Evolutionary conservation across 1,140 invertebrate species (phyloP).

Genomic region (Sycobia sp.): DNA sequence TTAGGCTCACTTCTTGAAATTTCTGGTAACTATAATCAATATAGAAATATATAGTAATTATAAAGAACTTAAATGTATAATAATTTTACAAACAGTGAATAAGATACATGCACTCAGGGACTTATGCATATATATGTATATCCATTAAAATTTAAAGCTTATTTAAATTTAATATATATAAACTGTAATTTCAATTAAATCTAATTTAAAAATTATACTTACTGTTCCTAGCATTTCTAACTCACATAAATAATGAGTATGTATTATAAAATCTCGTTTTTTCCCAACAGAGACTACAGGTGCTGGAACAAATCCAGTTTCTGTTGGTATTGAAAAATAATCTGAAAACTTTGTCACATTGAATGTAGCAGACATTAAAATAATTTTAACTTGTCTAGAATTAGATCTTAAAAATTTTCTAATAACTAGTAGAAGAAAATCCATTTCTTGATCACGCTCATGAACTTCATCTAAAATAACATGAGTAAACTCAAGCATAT

Average conservation of each 20-base stretch:
- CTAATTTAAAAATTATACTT: conserved; percentile 41
- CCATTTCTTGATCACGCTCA: conserved; percentile 92
- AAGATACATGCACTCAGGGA: background rate
- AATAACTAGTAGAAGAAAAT: conserved; percentile 87
- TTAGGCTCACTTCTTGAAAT: conserved; percentile 61
- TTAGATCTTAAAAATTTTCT: conserved; percentile 79
- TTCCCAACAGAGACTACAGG: conserved; percentile 66
- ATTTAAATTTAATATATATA: background rate
- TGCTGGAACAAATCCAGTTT: conserved; percentile 56
- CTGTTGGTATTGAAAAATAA: conserved; percentile 73
- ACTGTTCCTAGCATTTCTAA: conserved; percentile 53
- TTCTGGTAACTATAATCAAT: conserved; percentile 58
- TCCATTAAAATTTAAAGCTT: background rate
- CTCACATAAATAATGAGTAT: conserved; percentile 75
- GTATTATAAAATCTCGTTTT: conserved; percentile 63
- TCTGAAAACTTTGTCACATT: conserved; percentile 73
- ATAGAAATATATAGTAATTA: conserved; percentile 10
- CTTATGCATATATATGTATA: background rate
- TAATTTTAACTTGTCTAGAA: conserved; percentile 74
- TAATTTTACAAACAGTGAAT: background rate
- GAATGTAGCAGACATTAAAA: conserved; percentile 89
- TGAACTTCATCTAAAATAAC: conserved; percentile 95
- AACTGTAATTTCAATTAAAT: too few species aligned
- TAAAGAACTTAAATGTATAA: conserved; percentile 22
- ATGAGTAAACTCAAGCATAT: conserved; percentile 76